Base-by-base conservation (phyloP, 2,888 invertebrate species). In the Pantelozetes paolii region DNA sequence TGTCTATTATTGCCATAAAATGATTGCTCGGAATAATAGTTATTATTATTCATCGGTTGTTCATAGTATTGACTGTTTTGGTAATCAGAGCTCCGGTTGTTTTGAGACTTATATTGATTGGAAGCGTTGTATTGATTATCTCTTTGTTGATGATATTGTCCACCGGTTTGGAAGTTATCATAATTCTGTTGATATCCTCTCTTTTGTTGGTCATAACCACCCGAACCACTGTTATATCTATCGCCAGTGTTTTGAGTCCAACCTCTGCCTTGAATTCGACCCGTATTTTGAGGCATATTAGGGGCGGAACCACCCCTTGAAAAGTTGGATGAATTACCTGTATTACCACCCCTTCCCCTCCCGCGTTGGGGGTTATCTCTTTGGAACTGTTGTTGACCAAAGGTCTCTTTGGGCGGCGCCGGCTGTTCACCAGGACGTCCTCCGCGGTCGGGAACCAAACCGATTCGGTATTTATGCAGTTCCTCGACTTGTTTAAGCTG, bases 361-460 rank as follows among this genome's bases (percentile, higher is more conserved):
- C 75, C 85, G 81, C 83, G 80, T 48, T 85, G 84, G 50, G 86
- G 83, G 26, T 82, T 82, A 42, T 81, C 80, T 73, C 77, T 54
- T 75, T 84, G 79, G 23, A 18, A n/a, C 80, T 92, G 91, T 80
- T 89, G 89, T 92, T 96, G 97, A 0, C 93, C 89, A 0, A 97
- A 97, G 94, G 97, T 96, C 84, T 97, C 97, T 0, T 95, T 95
- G 0, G 95, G 94, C 0, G 97, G 97, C 0, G 93, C 89, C 76
- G 92, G 91, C 79, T 91, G 89, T 80, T 97, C 97, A 79, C 89
- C 88, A 0, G 96, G 90, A 71, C 97, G 85, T 1, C 97, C 97
- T 26, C 98, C 98, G 79, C 97, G 85, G 82, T 98, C 98, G 0
- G 96, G 96, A 0, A 96, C 95, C 88, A 89, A 79, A 15, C 75